Evolutionary conservation across 2,888 invertebrate species (phyloP).

Genomic region (Congeria kusceri): DNA sequence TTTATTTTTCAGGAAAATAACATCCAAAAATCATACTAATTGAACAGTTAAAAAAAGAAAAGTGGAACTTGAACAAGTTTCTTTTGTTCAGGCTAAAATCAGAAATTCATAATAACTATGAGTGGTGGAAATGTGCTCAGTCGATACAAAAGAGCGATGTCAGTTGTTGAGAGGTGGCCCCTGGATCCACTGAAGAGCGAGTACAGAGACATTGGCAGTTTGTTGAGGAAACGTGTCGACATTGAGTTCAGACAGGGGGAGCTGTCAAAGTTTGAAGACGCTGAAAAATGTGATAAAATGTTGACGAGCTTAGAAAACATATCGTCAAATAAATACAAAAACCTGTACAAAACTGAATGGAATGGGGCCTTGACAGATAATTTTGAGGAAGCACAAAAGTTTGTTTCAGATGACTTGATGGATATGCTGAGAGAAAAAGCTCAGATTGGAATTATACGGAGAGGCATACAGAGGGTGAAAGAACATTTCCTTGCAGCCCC

Average conservation of each 20-base stretch:
- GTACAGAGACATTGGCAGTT: conserved; percentile 34
- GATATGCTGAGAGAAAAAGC: background rate
- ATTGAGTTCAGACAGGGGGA: conserved; percentile 44
- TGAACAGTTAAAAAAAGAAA: no score
- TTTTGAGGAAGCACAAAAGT: conserved; percentile 6
- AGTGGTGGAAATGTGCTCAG: background rate
- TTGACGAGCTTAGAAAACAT: conserved; percentile 40
- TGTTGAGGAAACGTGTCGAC: conserved; percentile 32
- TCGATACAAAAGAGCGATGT: conserved; percentile 37
- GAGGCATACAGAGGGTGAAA: background rate
- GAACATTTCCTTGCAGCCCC: background rate
- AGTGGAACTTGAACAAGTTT: no score
- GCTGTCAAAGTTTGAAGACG: conserved; percentile 23
- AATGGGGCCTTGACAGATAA: conserved; percentile 13
- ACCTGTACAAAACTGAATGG: conserved; percentile 10
- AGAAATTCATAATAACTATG: background rate
- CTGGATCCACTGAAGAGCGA: conserved; percentile 44
- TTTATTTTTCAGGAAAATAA: no score
- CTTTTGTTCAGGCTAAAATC: no score
- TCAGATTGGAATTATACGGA: background rate
- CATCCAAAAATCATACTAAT: no score
- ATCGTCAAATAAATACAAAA: conserved; percentile 30
- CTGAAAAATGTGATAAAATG: conserved; percentile 55
- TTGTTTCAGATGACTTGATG: conserved; percentile 32
- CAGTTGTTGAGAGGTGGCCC: conserved; percentile 47